These are phyloP conservation scores for Sphinx pinastri DNA, from an alignment of 2,888 invertebrate genomes.

Conservation along the genomic window DNA sequence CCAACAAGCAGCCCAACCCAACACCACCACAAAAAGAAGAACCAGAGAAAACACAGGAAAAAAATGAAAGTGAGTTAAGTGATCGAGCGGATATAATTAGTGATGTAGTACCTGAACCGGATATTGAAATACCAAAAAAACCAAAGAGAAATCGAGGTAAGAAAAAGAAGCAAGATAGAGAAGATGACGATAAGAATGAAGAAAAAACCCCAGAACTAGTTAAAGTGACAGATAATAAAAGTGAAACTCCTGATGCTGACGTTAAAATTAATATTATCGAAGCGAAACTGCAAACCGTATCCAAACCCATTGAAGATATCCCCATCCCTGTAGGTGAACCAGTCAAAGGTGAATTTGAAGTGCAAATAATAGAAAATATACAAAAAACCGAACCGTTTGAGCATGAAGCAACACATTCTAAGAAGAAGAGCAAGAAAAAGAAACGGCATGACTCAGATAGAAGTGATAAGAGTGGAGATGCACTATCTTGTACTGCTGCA, in stretches of 20 bases:
- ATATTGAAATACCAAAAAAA: conserved; percentile 65
- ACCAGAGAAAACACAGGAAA: conserved; percentile 35
- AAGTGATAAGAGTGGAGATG: conserved; percentile 62
- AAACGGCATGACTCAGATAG: conserved; percentile 68
- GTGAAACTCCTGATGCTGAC: conserved; percentile 29
- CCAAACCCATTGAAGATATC: conserved; percentile 4
- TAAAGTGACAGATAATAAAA: neutral
- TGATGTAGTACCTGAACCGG: conserved; percentile 40
- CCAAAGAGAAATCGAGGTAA: conserved; percentile 76
- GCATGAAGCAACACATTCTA: conserved; percentile 47
- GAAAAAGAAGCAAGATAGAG: conserved; percentile 64
- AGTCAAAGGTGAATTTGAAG: conserved; percentile 29
- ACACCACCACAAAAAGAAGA: conserved; percentile 46
- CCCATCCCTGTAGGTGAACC: conserved; percentile 25
- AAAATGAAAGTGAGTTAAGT: conserved; percentile 41
- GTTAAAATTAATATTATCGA: conserved; percentile 32
- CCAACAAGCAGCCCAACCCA: conserved; percentile 51
- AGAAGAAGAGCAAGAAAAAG: conserved; percentile 76
- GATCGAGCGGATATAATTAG: conserved; percentile 37
- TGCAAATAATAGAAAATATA: conserved; percentile 18
- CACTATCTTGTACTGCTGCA: conserved; percentile 58
- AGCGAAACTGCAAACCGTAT: conserved; percentile 30
- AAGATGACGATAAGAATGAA: conserved; percentile 42
- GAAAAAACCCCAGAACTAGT: conserved; percentile 26
- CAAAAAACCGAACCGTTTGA: conserved; percentile 28